Evolutionary conservation across 2,888 invertebrate species (phyloP), one percentile per base, ranked within the genome.

Genomic region (Oeneis ivallda): DNA sequence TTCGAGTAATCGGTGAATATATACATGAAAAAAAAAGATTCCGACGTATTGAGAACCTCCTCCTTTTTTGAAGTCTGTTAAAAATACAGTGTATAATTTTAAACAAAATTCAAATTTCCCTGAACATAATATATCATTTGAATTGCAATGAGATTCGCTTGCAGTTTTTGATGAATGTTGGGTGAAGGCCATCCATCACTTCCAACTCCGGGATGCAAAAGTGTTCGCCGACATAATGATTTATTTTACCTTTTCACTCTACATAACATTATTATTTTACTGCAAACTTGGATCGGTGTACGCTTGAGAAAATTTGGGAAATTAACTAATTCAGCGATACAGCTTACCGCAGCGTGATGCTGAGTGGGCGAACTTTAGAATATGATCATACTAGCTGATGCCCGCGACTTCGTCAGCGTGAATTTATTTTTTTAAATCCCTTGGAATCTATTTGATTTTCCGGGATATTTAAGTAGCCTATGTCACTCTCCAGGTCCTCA

Each of bases 121-220:
- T 56, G 41, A 56, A 43, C 39, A 54, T 63, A 62, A 37, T 37
- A 37, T 65, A 60, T 60, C 59, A 68, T 65, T 60, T 60, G 37
- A 65, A 50, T 56, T 59, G 65, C 65, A 59, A 53, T 62, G 56
- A n/a, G 52, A 64, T 60, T 53, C 60, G 65, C 63, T 62, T 65
- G 67, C 63, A 68, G 62, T 70, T 72, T 71, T 68, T 69, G 69
- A 69, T 68, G 64, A 67, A 71, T 69, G 69, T 72, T 70, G 64
- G 50, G 62, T 47, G 57, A 66, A 56, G 70, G 67, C 69, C 65
- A 70, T 60, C 60, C 49, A 11, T 70, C 70, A 71, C 64, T 67
- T 69, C 64, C 70, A 59, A 64, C 70, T 61, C 58, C 58, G 50
- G 47, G 47, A 52, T 50, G 56, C 50, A 57, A 47, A 62, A 62